These are phyloP conservation scores for Lepidotrigona ventralis DNA, from an alignment of 1,140 invertebrate species.

Conservation along the genomic window DNA sequence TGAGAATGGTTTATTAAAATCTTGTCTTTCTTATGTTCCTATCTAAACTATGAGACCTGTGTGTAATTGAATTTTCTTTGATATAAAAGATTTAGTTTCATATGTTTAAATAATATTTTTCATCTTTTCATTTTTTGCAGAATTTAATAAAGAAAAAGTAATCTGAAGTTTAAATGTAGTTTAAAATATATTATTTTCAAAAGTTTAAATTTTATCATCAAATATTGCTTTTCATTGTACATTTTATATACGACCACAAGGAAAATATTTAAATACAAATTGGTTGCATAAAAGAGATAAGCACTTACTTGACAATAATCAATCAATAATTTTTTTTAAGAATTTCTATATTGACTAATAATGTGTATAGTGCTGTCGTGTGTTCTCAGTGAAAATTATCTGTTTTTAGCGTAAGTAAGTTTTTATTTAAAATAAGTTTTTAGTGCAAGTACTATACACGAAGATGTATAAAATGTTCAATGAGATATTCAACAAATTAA, in stretches of 20 bases:
- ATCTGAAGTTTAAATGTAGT: not conserved
- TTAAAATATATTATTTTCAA: too few species aligned
- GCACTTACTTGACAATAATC: not conserved
- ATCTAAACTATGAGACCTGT: too few species aligned
- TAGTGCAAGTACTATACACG: not conserved
- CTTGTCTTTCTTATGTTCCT: too few species aligned
- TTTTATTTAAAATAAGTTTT: not conserved
- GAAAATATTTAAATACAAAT: not conserved
- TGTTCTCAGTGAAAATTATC: not conserved
- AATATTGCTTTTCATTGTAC: not conserved
- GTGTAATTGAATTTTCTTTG: not conserved
- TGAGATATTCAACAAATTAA: not conserved
- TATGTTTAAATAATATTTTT: too few species aligned
- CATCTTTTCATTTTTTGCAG: not conserved
- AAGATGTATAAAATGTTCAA: not conserved
- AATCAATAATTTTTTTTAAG: not conserved
- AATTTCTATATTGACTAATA: not conserved
- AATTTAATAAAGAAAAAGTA: not conserved
- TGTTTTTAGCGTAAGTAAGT: not conserved
- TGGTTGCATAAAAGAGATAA: not conserved
- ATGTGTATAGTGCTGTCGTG: not conserved
- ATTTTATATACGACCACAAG: fast-evolving
- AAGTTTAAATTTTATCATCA: not conserved
- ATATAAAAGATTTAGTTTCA: not conserved
- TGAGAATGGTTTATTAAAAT: too few species aligned